phyloP scores from a whole-genome alignment of 2,113 vertebrate species.

The Bagarius yarrelli region DNA sequence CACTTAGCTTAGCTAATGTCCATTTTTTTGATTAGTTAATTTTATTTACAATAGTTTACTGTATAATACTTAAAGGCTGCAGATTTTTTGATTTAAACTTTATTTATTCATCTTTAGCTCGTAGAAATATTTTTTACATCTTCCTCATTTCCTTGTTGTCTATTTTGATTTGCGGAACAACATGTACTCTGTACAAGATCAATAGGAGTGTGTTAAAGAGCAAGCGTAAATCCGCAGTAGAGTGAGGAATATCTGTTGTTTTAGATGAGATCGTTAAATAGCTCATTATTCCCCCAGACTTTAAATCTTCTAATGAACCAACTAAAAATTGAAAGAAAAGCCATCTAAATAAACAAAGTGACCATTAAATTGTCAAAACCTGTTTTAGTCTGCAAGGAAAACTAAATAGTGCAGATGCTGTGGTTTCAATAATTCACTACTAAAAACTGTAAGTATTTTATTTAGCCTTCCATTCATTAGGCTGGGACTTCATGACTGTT shows the following conservation, averaged over 20 bases:
- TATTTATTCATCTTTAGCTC: too few species aligned
- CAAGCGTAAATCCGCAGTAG: not conserved
- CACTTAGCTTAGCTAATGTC: too few species aligned
- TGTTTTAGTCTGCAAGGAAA: not conserved
- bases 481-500: not conserved
- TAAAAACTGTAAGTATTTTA: conserved; percentile 4
- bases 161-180: not conserved
- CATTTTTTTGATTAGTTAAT: too few species aligned
- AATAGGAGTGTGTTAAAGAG: not conserved
- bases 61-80: too few species aligned
- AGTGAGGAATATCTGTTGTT: not conserved
- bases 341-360: conserved; percentile 17
- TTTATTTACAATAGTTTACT: too few species aligned
- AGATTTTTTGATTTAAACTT: too few species aligned
- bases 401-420: conserved; percentile 13
- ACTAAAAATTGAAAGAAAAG: not conserved
- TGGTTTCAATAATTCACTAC: conserved; percentile 14
- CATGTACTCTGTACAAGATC: not conserved
- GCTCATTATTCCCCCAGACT: not conserved
- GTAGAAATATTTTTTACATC: conserved; percentile 5
- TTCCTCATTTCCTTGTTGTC: not conserved
- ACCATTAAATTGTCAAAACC: conserved; percentile 9
- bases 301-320: not conserved
- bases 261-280: not conserved
- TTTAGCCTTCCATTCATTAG: not conserved